phyloP scores from a whole-genome alignment of 2,113 vertebrate genomes.

The Elachura formosa region DNA sequence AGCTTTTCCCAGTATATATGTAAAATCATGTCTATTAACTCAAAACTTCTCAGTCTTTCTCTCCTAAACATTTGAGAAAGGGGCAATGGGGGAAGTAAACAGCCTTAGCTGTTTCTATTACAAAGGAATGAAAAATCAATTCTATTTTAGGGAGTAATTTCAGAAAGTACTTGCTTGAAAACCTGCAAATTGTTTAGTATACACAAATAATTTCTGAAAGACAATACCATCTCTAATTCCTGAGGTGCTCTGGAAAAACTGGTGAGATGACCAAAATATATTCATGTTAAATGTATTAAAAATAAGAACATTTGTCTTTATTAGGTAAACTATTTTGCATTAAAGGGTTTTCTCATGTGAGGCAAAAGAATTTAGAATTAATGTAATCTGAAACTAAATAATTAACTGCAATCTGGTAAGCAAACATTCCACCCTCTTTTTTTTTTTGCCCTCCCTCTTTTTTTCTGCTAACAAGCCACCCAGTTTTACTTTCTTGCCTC shows the following conservation, averaged over 20 bases:
- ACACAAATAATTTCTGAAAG: background rate
- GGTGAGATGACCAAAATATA: background rate
- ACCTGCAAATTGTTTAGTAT: background rate
- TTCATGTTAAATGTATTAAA: background rate
- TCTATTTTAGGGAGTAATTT: constrained; percentile 9
- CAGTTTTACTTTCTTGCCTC: constrained; percentile 75
- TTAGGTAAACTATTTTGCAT: constrained; percentile 44
- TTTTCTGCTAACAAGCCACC: constrained; percentile 68
- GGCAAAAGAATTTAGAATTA: constrained; percentile 19
- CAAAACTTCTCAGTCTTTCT: background rate
- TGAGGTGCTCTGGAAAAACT: background rate
- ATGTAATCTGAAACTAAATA: constrained; percentile 67
- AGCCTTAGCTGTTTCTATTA: background rate
- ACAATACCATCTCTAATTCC: background rate
- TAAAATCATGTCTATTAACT: background rate
- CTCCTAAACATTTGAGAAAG: background rate
- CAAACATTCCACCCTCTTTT: constrained; percentile 70
- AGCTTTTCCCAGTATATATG: background rate
- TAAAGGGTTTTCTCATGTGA: constrained; percentile 44
- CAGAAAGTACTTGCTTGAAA: background rate
- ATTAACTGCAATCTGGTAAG: constrained; percentile 61
- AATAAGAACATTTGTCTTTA: constrained; percentile 9
- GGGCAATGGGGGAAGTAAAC: background rate
- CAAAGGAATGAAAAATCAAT: background rate
- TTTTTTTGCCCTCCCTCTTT: constrained; percentile 24